These are phyloP conservation scores for Microtus montanus DNA, from an alignment of 2,113 vertebrate genomes.

Conservation along the genomic window DNA sequence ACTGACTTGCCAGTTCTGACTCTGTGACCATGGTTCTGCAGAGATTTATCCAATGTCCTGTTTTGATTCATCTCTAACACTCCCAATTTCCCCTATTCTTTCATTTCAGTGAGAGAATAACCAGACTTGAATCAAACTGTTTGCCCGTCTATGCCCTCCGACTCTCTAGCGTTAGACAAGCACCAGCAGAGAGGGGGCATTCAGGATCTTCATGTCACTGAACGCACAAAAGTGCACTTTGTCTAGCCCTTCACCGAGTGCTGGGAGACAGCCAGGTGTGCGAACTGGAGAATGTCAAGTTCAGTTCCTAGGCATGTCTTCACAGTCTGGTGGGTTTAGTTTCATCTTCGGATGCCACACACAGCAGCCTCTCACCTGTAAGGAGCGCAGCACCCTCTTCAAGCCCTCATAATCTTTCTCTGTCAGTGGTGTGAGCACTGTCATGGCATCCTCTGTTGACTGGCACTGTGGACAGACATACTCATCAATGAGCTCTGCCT, in stretches of 20 bases:
- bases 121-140: background rate
- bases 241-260: background rate
- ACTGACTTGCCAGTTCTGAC: background rate
- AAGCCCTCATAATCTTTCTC: conserved; percentile 98
- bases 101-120: background rate
- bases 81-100: background rate
- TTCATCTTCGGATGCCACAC: rapidly evolving
- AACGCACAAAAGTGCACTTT: background rate
- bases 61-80: background rate
- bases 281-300: background rate
- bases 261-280: background rate
- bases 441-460: conserved; percentile 99
- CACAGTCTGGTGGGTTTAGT: background rate
- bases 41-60: background rate
- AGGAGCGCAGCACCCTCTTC: conserved; percentile 95
- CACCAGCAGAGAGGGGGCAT: background rate
- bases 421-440: conserved; percentile 96
- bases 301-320: background rate
- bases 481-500: conserved; percentile 97
- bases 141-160: background rate
- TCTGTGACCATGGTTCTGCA: background rate
- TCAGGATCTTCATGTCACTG: rapidly evolving
- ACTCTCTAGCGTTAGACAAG: background rate
- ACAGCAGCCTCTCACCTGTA: conserved; percentile 88
- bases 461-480: conserved; percentile 99